Evolutionary conservation across 2,888 invertebrate species (phyloP), one percentile per base, ranked within the genome.

Genomic region (Cephonodes hylas): DNA sequence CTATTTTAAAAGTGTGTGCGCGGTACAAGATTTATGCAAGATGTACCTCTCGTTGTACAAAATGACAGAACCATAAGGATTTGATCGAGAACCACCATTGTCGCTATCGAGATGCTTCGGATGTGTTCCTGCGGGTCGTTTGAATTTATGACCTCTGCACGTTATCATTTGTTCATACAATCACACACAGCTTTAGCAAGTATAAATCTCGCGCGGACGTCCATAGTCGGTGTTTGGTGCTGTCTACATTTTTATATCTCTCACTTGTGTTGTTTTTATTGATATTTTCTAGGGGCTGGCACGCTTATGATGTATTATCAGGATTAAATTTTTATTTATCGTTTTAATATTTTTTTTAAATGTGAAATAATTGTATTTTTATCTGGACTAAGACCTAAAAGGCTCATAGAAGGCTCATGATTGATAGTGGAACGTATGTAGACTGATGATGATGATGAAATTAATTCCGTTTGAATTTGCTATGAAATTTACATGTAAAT

Each of bases 31-130:
- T 42, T 58, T 25, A 58, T 42, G 58, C 44, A 23, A n/a, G 42
- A 42, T 42, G 42, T 18, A 15, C 31, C 18, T 18, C n/a, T 18
- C n/a, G 25, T 15, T 18, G 53, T 53, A 31, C 53, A 31, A 53
- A 53, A 53, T 53, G 53, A 53, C 53, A 27, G 53, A 53, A 31
- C 53, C 20, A 53, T 18, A 27, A 44, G 44, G 20, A 15, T 27
- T 53, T 53, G 53, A 53, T 53, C 31, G 31, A 48, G 48, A 48
- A 20, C 53, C 18, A 31, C 53, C 31, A 53, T 53, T 53, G 53
- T 53, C 27, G 53, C 18, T 53, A 53, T 53, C 53, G 53, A 53
- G 53, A 53, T 53, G 53, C 27, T 18, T 53, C 31, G 53, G 53
- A 53, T 53, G 53, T 53, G 53, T 53, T 53, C 27, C 53, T 48